These are phyloP conservation scores for Liposcelis brunnea DNA, from an alignment of 2,888 invertebrate species.

Conservation along the genomic window DNA sequence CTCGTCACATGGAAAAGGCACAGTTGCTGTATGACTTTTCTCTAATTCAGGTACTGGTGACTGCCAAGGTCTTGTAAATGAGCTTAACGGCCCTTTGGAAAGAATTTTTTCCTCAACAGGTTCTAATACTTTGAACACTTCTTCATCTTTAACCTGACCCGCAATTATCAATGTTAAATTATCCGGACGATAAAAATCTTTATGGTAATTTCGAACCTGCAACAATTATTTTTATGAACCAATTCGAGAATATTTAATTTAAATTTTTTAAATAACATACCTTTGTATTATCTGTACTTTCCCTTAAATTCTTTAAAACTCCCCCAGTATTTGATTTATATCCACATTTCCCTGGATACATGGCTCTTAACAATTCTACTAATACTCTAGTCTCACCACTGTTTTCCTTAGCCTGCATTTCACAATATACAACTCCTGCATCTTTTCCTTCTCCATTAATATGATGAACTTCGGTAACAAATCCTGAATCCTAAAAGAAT, in stretches of 20 bases:
- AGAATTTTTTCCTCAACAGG: constrained; percentile 60
- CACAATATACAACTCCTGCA: constrained; percentile 90
- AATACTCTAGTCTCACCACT: constrained; percentile 55
- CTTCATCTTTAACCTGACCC: constrained; percentile 57
- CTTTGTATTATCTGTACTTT: constrained; percentile 63
- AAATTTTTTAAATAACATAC: constrained; percentile 30
- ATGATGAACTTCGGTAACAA: constrained; percentile 81
- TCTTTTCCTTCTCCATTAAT: constrained; percentile 74
- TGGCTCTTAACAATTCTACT: constrained; percentile 41
- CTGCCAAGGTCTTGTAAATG: constrained; percentile 63
- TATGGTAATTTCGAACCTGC: constrained; percentile 62
- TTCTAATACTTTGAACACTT: constrained; percentile 55
- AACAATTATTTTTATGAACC: constrained; percentile 17
- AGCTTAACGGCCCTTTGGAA: constrained; percentile 35
- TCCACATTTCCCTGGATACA: constrained; percentile 68
- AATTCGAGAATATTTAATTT: neutral
- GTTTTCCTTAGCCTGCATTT: constrained; percentile 80
- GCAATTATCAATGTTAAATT: constrained; percentile 71
- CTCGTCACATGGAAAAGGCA: constrained; percentile 64
- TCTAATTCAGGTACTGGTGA: constrained; percentile 44
- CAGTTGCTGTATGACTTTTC: constrained; percentile 35
- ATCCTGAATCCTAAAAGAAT: constrained; percentile 61
- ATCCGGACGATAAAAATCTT: constrained; percentile 72
- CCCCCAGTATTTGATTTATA: constrained; percentile 78
- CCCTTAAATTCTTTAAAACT: constrained; percentile 63